Base-by-base conservation (phyloP, 2,797 vertebrate genomes). In the Hydrophis major region DNA sequence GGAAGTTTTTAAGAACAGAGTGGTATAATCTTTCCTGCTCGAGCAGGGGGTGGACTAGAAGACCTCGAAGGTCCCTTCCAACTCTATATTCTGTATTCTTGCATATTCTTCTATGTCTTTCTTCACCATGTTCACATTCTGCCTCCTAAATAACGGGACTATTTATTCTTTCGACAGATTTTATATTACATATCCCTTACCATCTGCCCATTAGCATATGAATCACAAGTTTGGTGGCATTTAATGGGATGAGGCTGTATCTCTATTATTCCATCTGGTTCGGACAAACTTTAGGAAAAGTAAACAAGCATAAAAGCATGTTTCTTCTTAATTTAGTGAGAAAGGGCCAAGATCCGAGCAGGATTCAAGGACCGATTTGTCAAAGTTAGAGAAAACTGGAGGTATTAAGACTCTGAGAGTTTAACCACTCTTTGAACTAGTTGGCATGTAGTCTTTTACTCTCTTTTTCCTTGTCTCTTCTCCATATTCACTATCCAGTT, bases 161-260 rank as follows among this genome's bases (percentile, higher is more conserved):
- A 94, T 96, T 95, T 95, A 92, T 96, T 96, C 89, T 90, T 95
- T 87, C 20, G 96, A 95, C 94, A 96, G 90, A 18, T 96, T 95
- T 96, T 96, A 95, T 95, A 92, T 93, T 93, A 96, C 96, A 95
- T 94, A 96, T 96, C 94, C 95, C 86, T 95, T 96, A 94, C 95
- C 96, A 97, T 96, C 95, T 97, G 97, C 93, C 92, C 92, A 96
- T 97, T 97, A 97, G 91, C 96, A 97, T 97, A 95, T 89, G 96
- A 96, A 96, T 94, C 61, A 89, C 47, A 92, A 93, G 87, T 96
- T 90, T 95, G 87, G 47, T 95, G 69, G 86, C 94, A 94, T 89
- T 96, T 96, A 96, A 95, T 89, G 87, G 89, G 95, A 86, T 14
- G 94, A 90, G 95, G 69, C 91, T 94, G 94, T 94, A 95, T 96